Base-by-base conservation (phyloP, 1,140 invertebrate species). In the Globodera ellingtonae region DNA sequence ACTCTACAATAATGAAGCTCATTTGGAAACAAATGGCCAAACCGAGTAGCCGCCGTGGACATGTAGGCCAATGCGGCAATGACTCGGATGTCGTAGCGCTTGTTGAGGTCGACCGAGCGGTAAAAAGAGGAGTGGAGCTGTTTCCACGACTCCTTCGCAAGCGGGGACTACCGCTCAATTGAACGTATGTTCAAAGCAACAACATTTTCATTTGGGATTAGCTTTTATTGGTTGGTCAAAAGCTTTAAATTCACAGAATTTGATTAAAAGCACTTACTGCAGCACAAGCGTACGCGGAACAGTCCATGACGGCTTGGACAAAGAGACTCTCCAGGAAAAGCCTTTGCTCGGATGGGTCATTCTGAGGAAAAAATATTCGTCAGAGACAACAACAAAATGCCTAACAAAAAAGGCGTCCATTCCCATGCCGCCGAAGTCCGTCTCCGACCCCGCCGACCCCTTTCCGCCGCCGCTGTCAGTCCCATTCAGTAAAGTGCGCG, bases 71-170 rank as follows among this genome's bases (percentile, higher is more conserved):
- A 46, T 3, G 81, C 81, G 13, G 81, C 81, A 18, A 79, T 69
- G 15, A 74, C n/a, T 6, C 82, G 59, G 35, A 82, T 44, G 62
- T 82, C 81, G 69, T 76, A 78, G 13, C 70, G 62, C 18, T 24
- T 72, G 59, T 77, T 72, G 21, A 48, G 50, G n/a, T 82, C 81
- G 35, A 70, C 50, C 18, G 73, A 59, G 9, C 47, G n/a, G 62
- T 82, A 82, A 56, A 82, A 82, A 50, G 65, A 67, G 21, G n/a
- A 46, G 82, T 82, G 81, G 4, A 82, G 62, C 15, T 83, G 72
- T 35, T 62, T 75, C 81, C 81, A 82, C 13, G 81, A 79, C 75
- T 76, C 75, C 59, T 72, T 74, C 18, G 71, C 79, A 35, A 67
- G 47, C 50, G 75, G 69, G 69, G 75, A 79, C 77, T 79, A 66